Percentiles rank a stretch among this genome's conserved stretches.
Conservation (phyloP, 2,888 invertebrate species). For the Graphium colonna region DNA sequence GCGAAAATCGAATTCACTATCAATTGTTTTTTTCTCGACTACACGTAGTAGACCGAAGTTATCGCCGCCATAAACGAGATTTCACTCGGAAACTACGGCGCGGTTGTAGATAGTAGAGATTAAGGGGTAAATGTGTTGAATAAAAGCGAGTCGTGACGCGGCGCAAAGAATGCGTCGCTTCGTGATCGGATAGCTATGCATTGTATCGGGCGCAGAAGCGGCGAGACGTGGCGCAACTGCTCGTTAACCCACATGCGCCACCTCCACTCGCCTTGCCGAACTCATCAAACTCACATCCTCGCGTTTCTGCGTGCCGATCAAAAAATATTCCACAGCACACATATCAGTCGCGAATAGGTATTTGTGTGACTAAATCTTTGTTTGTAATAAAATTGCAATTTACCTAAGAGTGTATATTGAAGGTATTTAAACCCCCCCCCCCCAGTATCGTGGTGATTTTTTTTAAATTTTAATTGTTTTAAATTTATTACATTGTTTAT, state of each 20-base stretch:
- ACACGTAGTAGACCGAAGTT: too few species aligned
- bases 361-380: too few species aligned
- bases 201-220: constrained; percentile 30
- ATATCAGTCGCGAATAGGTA: too few species aligned
- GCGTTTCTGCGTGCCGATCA: constrained; percentile 12
- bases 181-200: constrained; percentile 40
- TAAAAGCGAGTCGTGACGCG: constrained; percentile 38
- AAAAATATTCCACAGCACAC: constrained; percentile 2
- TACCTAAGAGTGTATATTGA: too few species aligned
- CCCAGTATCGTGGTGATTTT: too few species aligned
- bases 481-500: too few species aligned
- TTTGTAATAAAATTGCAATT: too few species aligned
- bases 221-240: constrained; percentile 51
- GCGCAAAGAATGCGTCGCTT: constrained; percentile 28
- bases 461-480: too few species aligned
- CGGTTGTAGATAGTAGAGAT: constrained; percentile 7
- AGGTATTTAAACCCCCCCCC: too few species aligned
- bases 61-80: too few species aligned
- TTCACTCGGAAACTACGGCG: constrained; percentile 2
- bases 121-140: constrained; percentile 15
- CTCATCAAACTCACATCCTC: constrained; percentile 46
- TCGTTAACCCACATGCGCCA: constrained; percentile 71
- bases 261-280: constrained; percentile 30
- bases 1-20: too few species aligned
- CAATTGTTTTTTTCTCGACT: too few species aligned